These are phyloP conservation scores for Brenthis daphne DNA, from an alignment of 2,888 invertebrate genomes.

Conservation along the genomic window DNA sequence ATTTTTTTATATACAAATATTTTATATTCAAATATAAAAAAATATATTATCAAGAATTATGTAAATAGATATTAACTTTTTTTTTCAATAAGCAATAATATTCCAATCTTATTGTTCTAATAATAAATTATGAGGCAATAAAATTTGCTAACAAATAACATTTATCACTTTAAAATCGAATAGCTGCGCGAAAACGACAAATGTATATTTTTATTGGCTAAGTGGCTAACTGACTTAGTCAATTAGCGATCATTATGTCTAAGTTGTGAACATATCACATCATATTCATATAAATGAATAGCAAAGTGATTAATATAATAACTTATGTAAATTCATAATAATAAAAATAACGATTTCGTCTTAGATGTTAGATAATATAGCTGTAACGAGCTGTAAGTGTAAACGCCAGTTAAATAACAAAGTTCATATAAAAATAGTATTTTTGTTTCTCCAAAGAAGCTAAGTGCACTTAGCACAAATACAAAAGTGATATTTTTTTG, in stretches of 20 bases:
- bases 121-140: constrained; percentile 13
- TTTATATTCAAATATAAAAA: no score
- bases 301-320: no score
- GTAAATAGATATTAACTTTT: neutral
- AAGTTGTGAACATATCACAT: constrained; percentile 5
- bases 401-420: no score
- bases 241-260: constrained; percentile 5
- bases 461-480: constrained; percentile 2
- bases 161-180: constrained; percentile 9
- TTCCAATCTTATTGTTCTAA: constrained; percentile 11
- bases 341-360: no score
- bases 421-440: no score
- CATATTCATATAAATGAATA: no score
- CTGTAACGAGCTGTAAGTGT: no score
- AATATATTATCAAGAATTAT: neutral
- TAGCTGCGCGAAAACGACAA: constrained; percentile 7
- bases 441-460: neutral
- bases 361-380: no score
- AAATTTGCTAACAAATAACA: constrained; percentile 8
- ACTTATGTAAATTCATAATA: no score
- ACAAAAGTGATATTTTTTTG: neutral
- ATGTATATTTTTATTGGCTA: constrained; percentile 3
- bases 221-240: constrained; percentile 11
- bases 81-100: constrained; percentile 1
- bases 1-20: no score